These are phyloP conservation scores for Hydropotes inermis DNA, from an alignment of 2,113 vertebrate genomes.

Conservation along the genomic window DNA sequence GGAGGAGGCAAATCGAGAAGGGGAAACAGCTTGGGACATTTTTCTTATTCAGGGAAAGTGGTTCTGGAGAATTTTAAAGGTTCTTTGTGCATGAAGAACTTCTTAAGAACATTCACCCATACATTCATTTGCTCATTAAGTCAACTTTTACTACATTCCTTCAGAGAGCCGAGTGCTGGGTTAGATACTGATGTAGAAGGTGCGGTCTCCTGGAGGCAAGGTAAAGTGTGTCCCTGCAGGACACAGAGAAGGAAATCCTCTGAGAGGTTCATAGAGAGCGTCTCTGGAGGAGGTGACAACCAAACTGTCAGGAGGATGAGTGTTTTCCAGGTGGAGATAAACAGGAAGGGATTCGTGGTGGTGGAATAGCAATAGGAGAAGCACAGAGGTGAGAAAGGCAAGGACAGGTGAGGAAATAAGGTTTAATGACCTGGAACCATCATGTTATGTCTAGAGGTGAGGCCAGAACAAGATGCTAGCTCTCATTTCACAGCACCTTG, in stretches of 20 bases:
- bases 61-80: not conserved
- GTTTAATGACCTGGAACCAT: not conserved
- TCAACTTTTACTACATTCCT: not conserved
- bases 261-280: not conserved
- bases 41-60: not conserved
- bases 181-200: not conserved
- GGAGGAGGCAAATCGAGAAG: not conserved
- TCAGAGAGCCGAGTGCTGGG: not conserved
- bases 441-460: not conserved
- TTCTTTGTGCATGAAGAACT: not conserved
- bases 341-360: not conserved
- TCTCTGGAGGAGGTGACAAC: not conserved
- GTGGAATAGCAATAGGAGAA: not conserved
- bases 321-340: not conserved
- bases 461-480: not conserved
- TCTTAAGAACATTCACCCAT: not conserved
- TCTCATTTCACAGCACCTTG: not conserved
- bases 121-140: not conserved
- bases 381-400: not conserved
- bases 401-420: not conserved
- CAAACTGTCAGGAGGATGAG: not conserved
- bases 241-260: not conserved
- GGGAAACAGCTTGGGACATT: not conserved
- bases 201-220: not conserved
- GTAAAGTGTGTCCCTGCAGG: not conserved